A percentile compares a stretch with the other conserved stretches of the same genome.
phyloP scores from a whole-genome alignment of 2,888 invertebrate genomes.

The Noctua fimbriata region DNA sequence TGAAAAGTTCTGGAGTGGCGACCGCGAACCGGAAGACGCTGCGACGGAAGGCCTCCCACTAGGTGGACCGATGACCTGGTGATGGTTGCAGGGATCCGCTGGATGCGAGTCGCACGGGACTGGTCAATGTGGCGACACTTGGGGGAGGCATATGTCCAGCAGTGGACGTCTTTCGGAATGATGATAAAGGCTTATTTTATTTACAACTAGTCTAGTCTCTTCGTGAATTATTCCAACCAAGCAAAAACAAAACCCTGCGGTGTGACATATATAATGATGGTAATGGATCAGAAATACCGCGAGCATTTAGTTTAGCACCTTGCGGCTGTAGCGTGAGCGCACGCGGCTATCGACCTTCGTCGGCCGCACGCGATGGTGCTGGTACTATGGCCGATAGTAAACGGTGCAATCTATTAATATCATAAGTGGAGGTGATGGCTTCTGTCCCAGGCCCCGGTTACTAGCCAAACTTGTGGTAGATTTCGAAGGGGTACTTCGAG shows the following conservation, averaged over 20 bases:
- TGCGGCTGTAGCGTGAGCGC: slow-evolving; percentile 19
- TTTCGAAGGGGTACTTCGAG: background rate
- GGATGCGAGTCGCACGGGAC: too few relatives aligned
- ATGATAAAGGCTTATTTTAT: too few relatives aligned
- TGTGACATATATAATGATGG: background rate
- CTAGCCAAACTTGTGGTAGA: background rate
- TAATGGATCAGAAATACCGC: slow-evolving; percentile 20
- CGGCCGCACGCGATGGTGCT: slow-evolving; percentile 4
- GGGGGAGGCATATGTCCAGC: too few relatives aligned
- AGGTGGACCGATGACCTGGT: too few relatives aligned
- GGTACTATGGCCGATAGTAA: slow-evolving; percentile 1
- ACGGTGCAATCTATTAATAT: background rate
- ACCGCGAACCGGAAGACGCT: too few relatives aligned
- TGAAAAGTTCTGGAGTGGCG: too few relatives aligned
- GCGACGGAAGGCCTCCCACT: too few relatives aligned
- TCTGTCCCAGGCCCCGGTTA: background rate
- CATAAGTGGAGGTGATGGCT: background rate
- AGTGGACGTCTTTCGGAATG: too few relatives aligned
- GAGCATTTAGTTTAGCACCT: slow-evolving; percentile 3
- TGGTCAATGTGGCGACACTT: too few relatives aligned
- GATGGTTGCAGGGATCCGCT: too few relatives aligned
- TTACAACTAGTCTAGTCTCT: too few relatives aligned
- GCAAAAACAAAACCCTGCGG: background rate
- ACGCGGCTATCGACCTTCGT: background rate
- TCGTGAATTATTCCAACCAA: background rate